A percentile compares a stretch with the other conserved stretches of the same genome.
phyloP scores from a whole-genome alignment of 2,888 invertebrate genomes.

The Sinotaia quadrata region DNA sequence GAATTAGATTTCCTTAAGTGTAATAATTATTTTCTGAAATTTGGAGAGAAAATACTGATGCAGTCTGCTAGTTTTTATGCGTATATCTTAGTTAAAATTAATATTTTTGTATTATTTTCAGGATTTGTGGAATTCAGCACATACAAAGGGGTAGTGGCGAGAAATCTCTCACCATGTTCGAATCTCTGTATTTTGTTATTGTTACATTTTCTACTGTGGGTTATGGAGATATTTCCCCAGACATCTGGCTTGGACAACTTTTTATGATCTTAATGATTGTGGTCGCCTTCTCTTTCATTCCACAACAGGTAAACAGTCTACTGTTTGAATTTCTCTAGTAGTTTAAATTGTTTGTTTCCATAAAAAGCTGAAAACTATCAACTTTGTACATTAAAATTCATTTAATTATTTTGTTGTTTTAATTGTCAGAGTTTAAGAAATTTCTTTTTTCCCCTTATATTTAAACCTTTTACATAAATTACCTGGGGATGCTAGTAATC shows the following conservation, averaged over 20 bases:
- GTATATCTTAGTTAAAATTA: neutral
- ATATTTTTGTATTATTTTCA: too few species aligned
- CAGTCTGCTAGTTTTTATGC: neutral
- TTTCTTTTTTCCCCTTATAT: too few species aligned
- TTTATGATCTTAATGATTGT: constrained; percentile 60
- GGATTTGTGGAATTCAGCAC: constrained; percentile 98
- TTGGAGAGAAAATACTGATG: too few species aligned
- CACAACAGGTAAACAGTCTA: constrained; percentile 47
- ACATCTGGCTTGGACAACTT: constrained; percentile 57
- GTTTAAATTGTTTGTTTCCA: too few species aligned
- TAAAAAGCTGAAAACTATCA: too few species aligned
- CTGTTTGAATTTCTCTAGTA: neutral
- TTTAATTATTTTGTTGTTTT: too few species aligned
- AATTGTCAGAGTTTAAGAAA: too few species aligned
- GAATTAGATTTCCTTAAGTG: too few species aligned
- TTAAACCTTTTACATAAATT: too few species aligned
- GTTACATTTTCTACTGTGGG: constrained; percentile 83
- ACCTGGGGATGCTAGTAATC: too few species aligned
- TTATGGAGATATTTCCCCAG: constrained; percentile 63
- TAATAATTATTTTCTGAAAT: too few species aligned
- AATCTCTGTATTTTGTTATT: constrained; percentile 96
- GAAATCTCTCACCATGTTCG: constrained; percentile 90
- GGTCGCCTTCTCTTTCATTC: constrained; percentile 54
- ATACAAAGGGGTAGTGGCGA: constrained; percentile 87
- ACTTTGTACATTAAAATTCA: too few species aligned